Percentiles rank a stretch among this genome's conserved stretches.
Conservation (phyloP, 2,113 vertebrate species). For the Psammodynastes pulverulentus region DNA sequence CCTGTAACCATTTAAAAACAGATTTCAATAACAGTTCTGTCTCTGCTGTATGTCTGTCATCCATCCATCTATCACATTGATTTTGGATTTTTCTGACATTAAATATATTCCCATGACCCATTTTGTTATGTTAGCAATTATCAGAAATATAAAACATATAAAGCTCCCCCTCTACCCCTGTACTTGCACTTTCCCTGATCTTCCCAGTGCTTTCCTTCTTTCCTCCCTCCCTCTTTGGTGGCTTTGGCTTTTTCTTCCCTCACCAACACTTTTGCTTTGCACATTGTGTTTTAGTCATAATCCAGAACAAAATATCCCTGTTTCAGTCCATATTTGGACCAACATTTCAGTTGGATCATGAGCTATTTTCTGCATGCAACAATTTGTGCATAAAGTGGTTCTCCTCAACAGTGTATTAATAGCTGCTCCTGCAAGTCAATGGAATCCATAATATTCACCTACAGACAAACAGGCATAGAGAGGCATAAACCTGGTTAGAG, state of each 20-base stretch:
- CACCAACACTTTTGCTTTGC: background rate
- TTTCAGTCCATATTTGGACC: background rate
- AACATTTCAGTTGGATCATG: background rate
- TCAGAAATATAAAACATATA: background rate
- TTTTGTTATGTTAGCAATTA: background rate
- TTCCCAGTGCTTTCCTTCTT: background rate
- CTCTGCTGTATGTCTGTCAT: background rate
- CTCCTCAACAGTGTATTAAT: background rate
- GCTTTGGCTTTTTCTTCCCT: background rate
- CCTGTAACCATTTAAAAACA: background rate
- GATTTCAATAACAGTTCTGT: background rate
- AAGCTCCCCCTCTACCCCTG: background rate
- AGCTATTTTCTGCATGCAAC: background rate
- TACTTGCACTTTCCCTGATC: background rate
- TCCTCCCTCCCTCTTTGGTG: background rate
- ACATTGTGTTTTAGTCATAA: background rate
- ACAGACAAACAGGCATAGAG: background rate
- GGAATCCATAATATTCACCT: background rate
- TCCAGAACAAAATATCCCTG: background rate
- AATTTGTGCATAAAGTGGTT: background rate
- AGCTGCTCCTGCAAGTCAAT: background rate
- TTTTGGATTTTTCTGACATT: background rate
- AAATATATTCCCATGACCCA: background rate
- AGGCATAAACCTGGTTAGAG: background rate
- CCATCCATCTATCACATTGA: background rate